Percentiles rank a stretch among this genome's conserved stretches.
phyloP scores from a whole-genome alignment of 2,888 invertebrate genomes.

The Acanthococcus lagerstroemiae region DNA sequence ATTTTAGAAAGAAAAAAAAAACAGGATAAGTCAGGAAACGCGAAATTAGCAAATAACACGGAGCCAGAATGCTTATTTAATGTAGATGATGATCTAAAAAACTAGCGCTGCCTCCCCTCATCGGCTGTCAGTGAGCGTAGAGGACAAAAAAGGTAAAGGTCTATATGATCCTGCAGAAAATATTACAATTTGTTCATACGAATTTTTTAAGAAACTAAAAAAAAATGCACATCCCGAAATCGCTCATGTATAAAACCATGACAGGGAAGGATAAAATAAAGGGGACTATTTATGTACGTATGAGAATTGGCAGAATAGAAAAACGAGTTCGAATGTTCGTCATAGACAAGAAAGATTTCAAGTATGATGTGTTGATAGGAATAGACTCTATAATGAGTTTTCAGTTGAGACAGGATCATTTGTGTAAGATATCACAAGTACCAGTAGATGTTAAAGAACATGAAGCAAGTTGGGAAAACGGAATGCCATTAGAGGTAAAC shows the following conservation, averaged over 20 bases:
- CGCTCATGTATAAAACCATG: background rate
- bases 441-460: background rate
- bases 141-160: background rate
- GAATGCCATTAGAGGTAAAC: background rate
- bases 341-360: background rate
- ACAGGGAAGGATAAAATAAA: conserved; percentile 2
- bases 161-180: conserved; percentile 1
- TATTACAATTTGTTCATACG: background rate
- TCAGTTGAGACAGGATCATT: background rate
- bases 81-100: background rate
- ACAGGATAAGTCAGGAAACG: background rate
- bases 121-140: background rate
- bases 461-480: background rate
- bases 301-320: background rate
- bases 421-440: background rate
- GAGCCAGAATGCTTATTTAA: background rate
- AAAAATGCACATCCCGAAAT: no score
- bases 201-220: background rate
- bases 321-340: background rate
- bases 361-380: conserved; percentile 7
- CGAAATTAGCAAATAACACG: background rate
- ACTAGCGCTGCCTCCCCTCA: background rate
- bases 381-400: background rate
- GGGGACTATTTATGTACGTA: background rate
- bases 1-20: background rate